Evolutionary conservation across 1,140 invertebrate species (phyloP).

Genomic region (Conus betulinus): DNA sequence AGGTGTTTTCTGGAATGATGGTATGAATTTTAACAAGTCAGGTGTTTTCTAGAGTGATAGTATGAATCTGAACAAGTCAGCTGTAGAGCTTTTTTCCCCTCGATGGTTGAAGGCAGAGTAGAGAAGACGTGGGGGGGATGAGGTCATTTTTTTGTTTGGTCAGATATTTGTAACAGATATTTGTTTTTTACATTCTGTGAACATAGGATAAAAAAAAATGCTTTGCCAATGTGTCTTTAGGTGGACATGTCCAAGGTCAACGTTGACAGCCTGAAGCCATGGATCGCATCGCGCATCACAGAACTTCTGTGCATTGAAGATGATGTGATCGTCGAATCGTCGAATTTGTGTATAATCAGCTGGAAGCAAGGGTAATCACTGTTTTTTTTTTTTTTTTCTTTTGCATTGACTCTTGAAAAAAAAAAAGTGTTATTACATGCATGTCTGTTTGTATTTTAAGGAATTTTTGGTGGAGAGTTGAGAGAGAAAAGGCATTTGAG

Average conservation of each 20-base stretch:
- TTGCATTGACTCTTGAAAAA: no score
- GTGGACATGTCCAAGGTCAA: slow-evolving; percentile 99
- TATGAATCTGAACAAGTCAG: no score
- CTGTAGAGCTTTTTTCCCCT: no score
- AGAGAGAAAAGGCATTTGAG: neutral
- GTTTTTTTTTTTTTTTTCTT: neutral
- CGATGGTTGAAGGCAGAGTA: no score
- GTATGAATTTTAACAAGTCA: no score
- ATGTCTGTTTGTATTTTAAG: slow-evolving; percentile 1
- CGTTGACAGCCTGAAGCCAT: slow-evolving; percentile 97
- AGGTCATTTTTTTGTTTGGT: no score
- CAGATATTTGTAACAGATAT: no score
- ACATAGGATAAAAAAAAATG: no score
- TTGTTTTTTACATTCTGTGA: no score
- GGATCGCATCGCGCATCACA: slow-evolving; percentile 98
- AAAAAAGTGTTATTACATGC: neutral
- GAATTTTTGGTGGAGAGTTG: neutral
- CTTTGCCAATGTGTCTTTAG: slow-evolving; percentile 77
- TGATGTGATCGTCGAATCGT: slow-evolving; percentile 98
- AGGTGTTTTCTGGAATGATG: no score
- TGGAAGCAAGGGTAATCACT: slow-evolving; percentile 82
- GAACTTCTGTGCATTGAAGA: slow-evolving; percentile 98
- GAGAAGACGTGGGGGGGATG: no score
- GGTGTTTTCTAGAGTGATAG: no score
- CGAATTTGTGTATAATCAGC: slow-evolving; percentile 99